These are phyloP conservation scores for Corella eumyota DNA, from an alignment of 23 tunicate species.

Conservation along the genomic window DNA sequence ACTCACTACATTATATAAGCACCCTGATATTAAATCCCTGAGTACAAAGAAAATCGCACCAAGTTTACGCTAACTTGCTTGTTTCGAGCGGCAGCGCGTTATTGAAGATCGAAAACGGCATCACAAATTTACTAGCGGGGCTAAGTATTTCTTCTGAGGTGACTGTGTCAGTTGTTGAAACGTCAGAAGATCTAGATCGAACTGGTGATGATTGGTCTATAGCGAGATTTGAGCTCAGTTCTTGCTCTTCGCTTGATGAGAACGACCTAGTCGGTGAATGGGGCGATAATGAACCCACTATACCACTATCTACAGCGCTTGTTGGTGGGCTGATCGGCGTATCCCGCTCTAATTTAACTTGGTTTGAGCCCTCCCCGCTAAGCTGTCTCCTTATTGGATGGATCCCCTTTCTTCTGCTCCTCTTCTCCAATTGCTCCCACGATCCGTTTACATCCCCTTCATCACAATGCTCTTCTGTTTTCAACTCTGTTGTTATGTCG, in stretches of 20 bases:
- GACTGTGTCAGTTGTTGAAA: conserved; percentile 1
- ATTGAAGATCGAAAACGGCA: conserved; percentile 2
- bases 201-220: conserved; percentile 13
- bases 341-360: conserved; percentile 2
- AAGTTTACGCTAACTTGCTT: conserved; percentile 1
- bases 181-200: conserved; percentile 20
- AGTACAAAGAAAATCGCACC: too few species aligned
- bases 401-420: conserved; percentile 27
- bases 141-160: conserved; percentile 7
- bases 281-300: conserved; percentile 15
- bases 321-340: conserved; percentile 10
- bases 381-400: conserved; percentile 27
- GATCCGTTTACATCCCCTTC: background rate
- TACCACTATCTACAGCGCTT: conserved; percentile 22
- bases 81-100: conserved; percentile 8
- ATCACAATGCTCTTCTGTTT: background rate
- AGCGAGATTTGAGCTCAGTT: background rate
- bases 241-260: conserved; percentile 16
- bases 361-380: conserved; percentile 7
- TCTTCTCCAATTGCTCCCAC: conserved; percentile 24
- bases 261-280: conserved; percentile 20
- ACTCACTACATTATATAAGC: too few species aligned
- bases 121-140: conserved; percentile 6
- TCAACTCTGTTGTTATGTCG: background rate
- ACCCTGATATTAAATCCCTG: too few species aligned